Conservation (phyloP, 2,797 vertebrate genomes). For the Dallia pectoralis region DNA sequence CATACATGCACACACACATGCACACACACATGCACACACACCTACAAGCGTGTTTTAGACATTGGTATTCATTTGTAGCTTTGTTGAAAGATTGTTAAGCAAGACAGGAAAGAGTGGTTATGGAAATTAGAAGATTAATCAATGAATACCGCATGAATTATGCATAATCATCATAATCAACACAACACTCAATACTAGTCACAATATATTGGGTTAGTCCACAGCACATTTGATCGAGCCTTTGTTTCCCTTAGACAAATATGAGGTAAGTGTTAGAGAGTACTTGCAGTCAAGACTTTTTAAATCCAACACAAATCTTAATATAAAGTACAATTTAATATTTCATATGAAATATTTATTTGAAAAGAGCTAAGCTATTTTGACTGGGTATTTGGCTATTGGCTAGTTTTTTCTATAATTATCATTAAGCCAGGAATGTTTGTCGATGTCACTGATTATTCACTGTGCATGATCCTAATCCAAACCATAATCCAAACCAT, state of each 20-base stretch:
- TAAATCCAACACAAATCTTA: neutral
- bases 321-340: too few species aligned
- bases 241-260: neutral
- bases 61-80: constrained; percentile 32
- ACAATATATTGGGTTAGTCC: neutral
- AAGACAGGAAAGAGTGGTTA: constrained; percentile 46
- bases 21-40: constrained; percentile 20
- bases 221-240: neutral
- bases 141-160: constrained; percentile 55
- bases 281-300: neutral
- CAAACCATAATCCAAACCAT: too few species aligned
- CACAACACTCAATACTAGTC: neutral
- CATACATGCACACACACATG: constrained; percentile 34
- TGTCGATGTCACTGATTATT: constrained; percentile 44
- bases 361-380: neutral
- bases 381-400: neutral
- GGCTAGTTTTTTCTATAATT: too few species aligned
- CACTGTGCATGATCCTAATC: constrained; percentile 55
- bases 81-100: constrained; percentile 52
- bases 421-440: too few species aligned
- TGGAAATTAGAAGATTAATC: constrained; percentile 43
- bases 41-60: constrained; percentile 29
- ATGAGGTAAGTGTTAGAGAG: neutral
- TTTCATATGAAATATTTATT: neutral
- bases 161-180: constrained; percentile 30